These are phyloP conservation scores for Danaus plexippus DNA, from an alignment of 1,140 invertebrate genomes.

Conservation along the genomic window DNA sequence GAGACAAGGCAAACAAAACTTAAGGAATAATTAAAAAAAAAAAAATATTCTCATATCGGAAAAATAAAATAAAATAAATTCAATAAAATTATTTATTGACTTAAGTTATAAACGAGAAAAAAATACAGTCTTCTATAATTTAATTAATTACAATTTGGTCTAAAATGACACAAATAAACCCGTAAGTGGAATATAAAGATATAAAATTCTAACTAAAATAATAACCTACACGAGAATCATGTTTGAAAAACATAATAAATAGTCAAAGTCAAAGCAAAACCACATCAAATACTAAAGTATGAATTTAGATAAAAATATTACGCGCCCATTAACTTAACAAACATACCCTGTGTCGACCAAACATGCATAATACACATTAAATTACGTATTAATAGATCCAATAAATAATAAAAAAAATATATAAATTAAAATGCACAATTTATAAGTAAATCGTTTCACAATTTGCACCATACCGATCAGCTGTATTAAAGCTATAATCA, in stretches of 20 bases:
- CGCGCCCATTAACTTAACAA: conserved; percentile 4
- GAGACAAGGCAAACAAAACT: too few relatives aligned
- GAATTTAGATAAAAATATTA: conserved; percentile 2
- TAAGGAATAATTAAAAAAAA: too few relatives aligned
- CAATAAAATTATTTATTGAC: too few relatives aligned
- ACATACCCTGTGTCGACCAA: conserved; percentile 48
- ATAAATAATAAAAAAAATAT: conserved; percentile 17
- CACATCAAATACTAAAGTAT: too few relatives aligned
- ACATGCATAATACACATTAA: conserved; percentile 33
- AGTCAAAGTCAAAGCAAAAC: neutral
- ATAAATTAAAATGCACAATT: too few relatives aligned
- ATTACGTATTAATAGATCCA: conserved; percentile 9
- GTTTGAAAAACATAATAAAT: neutral
- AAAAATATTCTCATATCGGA: too few relatives aligned
- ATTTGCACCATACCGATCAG: conserved; percentile 37
- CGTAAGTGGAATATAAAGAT: conserved; percentile 23
- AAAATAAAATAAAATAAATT: too few relatives aligned
- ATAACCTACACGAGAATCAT: conserved; percentile 1
- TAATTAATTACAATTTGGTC: conserved; percentile 23
- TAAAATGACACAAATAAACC: conserved; percentile 35
- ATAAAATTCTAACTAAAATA: conserved; percentile 5
- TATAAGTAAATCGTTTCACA: too few relatives aligned
- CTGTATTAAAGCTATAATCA: conserved; percentile 23
- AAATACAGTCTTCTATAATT: conserved; percentile 38
- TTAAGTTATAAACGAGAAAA: conserved; percentile 17